These are phyloP conservation scores for Burhinus oedicnemus DNA, from an alignment of 2,113 vertebrate genomes.

Conservation along the genomic window DNA sequence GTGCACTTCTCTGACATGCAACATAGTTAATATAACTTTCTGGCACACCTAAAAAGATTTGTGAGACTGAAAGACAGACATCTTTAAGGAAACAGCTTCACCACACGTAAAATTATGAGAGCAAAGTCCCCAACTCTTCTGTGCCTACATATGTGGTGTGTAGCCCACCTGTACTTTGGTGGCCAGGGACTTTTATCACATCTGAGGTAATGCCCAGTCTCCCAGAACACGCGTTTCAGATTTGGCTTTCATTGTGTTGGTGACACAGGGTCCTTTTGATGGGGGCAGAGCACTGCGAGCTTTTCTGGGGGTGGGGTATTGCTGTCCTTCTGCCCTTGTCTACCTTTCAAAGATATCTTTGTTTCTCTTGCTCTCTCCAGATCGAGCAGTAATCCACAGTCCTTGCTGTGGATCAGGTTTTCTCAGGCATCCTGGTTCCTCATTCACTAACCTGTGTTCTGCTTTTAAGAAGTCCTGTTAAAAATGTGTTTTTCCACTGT, in stretches of 20 bases:
- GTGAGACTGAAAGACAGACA: neutral
- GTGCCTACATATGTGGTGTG: rapidly evolving
- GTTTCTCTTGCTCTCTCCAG: neutral
- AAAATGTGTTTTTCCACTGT: neutral
- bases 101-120: neutral
- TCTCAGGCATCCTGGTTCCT: neutral
- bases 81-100: neutral
- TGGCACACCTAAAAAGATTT: neutral
- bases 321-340: neutral
- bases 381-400: neutral
- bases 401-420: neutral
- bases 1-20: neutral
- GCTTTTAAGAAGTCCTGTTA: neutral
- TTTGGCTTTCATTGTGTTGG: neutral
- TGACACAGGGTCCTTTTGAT: neutral
- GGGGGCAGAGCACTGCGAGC: rapidly evolving
- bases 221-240: neutral
- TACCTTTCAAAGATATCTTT: neutral
- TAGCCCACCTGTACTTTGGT: neutral
- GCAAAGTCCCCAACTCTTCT: neutral
- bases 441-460: neutral
- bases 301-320: neutral
- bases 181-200: neutral
- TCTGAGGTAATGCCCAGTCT: rapidly evolving
- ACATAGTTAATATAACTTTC: neutral